Percentiles rank a stretch among this genome's conserved stretches.
phyloP scores from a whole-genome alignment of 1,140 invertebrate species.

The Papilio machaon region DNA sequence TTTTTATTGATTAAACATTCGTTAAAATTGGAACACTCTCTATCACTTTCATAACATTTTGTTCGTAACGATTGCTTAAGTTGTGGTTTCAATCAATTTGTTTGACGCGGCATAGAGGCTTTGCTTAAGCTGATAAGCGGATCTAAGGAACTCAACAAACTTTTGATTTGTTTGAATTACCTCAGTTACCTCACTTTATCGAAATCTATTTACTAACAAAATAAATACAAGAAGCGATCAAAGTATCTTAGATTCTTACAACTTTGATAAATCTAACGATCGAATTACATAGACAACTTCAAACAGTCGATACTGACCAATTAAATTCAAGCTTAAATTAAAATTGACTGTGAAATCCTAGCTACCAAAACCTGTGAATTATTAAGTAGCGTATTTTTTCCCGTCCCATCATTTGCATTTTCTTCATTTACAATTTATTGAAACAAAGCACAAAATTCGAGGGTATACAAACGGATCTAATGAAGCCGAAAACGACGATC shows the following conservation, averaged over 20 bases:
- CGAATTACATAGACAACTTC: too few species aligned
- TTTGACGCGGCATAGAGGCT: slow-evolving; percentile 11
- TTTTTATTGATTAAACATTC: not conserved
- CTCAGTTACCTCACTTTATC: not conserved
- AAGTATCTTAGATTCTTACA: not conserved
- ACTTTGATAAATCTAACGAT: not conserved
- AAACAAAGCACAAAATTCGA: not conserved
- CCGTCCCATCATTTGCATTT: not conserved
- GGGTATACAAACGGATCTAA: not conserved
- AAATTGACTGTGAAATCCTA: not conserved
- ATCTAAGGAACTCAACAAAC: slow-evolving; percentile 7
- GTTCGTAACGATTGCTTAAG: not conserved
- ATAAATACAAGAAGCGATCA: not conserved
- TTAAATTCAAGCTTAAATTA: not conserved
- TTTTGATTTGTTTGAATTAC: slow-evolving; percentile 27
- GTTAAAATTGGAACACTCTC: not conserved
- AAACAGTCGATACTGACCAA: not conserved
- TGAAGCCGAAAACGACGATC: slow-evolving; percentile 15
- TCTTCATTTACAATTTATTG: not conserved
- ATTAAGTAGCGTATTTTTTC: not conserved
- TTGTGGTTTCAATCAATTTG: slow-evolving; percentile 11
- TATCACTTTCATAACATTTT: not conserved
- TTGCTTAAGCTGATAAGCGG: slow-evolving; percentile 3
- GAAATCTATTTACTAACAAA: slow-evolving; percentile 14
- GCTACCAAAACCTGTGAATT: not conserved